Percentiles rank a stretch among this genome's conserved stretches.
These are phyloP conservation scores for Apantesis nais DNA, from an alignment of 2,888 invertebrate genomes.

Conservation along the genomic window DNA sequence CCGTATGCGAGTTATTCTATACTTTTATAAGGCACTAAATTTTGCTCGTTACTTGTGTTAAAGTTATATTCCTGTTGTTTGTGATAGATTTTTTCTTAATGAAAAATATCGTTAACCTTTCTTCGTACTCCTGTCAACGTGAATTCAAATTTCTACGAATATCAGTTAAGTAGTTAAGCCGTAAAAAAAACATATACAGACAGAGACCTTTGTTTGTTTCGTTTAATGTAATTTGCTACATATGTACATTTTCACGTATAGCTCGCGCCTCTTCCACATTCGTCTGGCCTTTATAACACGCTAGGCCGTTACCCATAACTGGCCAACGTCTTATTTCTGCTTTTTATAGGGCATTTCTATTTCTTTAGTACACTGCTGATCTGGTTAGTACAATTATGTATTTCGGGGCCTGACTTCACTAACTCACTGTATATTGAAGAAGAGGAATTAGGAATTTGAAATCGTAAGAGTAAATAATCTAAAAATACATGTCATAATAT, in stretches of 20 bases:
- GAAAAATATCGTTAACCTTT: neutral
- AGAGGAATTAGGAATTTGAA: neutral
- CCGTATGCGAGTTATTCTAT: constrained; percentile 13
- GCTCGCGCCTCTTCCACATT: no score
- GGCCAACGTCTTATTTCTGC: no score
- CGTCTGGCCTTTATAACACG: no score
- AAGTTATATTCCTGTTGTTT: no score
- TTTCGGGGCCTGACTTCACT: neutral
- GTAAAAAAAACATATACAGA: neutral
- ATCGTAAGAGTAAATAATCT: no score
- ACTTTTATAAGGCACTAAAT: neutral
- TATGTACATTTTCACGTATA: no score
- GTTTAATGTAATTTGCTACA: no score
- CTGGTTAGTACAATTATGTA: neutral
- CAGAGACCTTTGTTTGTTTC: no score
- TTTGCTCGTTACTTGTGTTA: neutral
- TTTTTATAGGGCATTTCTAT: neutral
- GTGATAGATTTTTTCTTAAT: neutral
- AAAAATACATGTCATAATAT: no score
- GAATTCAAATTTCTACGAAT: neutral
- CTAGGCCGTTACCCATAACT: neutral
- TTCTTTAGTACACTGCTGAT: neutral
- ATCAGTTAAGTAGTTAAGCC: neutral
- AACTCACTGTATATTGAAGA: no score
- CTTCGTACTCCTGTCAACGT: neutral